Evolutionary conservation across 2,888 invertebrate species (phyloP), one percentile per base, ranked within the genome.

Genomic region (Pheosia gnoma): DNA sequence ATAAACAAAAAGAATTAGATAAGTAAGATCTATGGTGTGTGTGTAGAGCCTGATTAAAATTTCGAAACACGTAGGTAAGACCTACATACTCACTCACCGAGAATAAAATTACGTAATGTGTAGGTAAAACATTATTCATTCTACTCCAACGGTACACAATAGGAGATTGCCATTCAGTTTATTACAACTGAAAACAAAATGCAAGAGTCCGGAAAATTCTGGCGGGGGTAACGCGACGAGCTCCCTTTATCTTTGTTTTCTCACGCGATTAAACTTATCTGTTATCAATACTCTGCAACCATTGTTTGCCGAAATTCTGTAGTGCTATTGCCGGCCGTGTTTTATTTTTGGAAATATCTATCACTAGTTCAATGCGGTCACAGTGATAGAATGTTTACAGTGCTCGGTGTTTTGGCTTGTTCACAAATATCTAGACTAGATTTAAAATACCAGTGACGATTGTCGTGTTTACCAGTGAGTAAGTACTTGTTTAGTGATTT

Each of bases 1-100:
- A 47, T 54, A 39, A 54, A 54, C 25, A 37, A 36, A 53, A 53
- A 25, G 13, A 53, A 25, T 13, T 52, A 70, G 67, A 70, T 69
- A 66, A 74, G 70, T 68, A 61, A 67, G 68, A 66, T 69, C 67
- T 67, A 67, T 66, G 67, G 72, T 74, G 75, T 76, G 68, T 72
- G 68, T 72, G 62, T 62, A 74, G 76, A 82, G 78, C 71, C 68
- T 67, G 71, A 77, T 74, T 76, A 78, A 73, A 82, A 84, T 87
- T 84, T 85, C 83, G 78, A 85, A 86, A 87, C 83, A 80, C 77
- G 79, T 82, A 65, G 51, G 62, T 59, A 75, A 83, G 85, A 77
- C 87, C 89, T 85, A 89, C 78, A 84, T 91, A 82, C 65, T 82
- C 85, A 88, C 64, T 83, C 74, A 70, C 76, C 80, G 79, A 76